Percentiles rank a stretch among this genome's conserved stretches.
phyloP scores from a whole-genome alignment of 2,113 vertebrate species.

The Macrotus californicus region DNA sequence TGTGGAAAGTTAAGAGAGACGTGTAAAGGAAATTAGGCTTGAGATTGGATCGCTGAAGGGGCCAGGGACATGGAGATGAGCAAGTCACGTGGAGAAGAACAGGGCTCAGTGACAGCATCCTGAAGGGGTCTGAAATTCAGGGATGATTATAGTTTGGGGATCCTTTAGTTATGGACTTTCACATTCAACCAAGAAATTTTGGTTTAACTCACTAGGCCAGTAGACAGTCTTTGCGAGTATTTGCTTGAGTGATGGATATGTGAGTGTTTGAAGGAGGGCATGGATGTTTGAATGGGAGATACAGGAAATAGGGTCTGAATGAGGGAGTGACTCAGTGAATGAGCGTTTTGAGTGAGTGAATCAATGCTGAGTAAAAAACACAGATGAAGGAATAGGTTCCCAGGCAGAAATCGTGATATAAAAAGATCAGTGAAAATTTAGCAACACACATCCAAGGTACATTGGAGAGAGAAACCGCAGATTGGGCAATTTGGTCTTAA shows the following conservation, averaged over 20 bases:
- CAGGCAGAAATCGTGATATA: background rate
- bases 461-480: background rate
- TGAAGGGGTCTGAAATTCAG: background rate
- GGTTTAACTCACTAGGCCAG: background rate
- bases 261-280: background rate
- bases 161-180: background rate
- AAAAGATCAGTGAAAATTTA: constrained; percentile 28
- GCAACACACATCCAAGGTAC: background rate
- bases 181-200: background rate
- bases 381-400: background rate
- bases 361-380: background rate
- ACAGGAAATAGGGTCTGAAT: background rate
- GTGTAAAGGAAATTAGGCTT: background rate
- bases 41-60: background rate
- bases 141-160: background rate
- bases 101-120: background rate
- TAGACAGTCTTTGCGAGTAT: background rate
- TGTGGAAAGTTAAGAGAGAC: constrained; percentile 16
- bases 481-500: constrained; percentile 3
- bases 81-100: background rate
- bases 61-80: background rate
- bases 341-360: background rate
- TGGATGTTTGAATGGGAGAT: background rate
- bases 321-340: background rate
- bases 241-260: background rate